A percentile compares a stretch with the other conserved stretches of the same genome.
phyloP scores from a whole-genome alignment of 2,113 vertebrate species.

The Hymenochirus boettgeri region DNA sequence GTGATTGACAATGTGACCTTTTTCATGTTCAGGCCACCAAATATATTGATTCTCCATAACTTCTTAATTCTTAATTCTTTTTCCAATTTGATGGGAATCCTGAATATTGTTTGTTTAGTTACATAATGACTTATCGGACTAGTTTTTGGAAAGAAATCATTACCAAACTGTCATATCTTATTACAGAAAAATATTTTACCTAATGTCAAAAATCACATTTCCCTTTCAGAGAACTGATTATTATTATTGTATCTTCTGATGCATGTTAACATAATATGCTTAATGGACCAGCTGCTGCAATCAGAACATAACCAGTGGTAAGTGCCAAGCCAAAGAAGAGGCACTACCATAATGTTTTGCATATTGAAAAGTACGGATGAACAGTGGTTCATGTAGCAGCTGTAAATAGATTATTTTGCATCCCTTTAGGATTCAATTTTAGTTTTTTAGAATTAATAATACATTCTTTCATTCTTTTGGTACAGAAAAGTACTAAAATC shows the following conservation, averaged over 20 bases:
- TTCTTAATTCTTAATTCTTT: no score
- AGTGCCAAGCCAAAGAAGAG: neutral
- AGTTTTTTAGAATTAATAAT: no score
- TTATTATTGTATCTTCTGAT: neutral
- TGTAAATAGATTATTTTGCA: no score
- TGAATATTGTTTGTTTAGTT: no score
- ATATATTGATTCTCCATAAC: no score
- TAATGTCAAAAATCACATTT: neutral
- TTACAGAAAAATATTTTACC: neutral
- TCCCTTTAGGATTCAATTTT: no score
- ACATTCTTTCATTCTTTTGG: no score
- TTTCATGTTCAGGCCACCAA: no score
- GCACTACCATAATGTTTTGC: neutral
- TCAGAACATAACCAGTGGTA: neutral
- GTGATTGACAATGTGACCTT: no score
- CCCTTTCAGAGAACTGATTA: neutral
- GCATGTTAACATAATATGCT: neutral
- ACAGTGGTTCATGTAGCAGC: neutral
- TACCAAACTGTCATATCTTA: neutral
- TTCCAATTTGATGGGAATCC: no score
- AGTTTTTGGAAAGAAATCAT: neutral
- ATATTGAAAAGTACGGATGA: neutral
- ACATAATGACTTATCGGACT: neutral
- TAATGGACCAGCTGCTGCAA: neutral
- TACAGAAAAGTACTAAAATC: no score